These are phyloP conservation scores for Synanceia verrucosa DNA, from an alignment of 2,797 vertebrate genomes.

Conservation along the genomic window DNA sequence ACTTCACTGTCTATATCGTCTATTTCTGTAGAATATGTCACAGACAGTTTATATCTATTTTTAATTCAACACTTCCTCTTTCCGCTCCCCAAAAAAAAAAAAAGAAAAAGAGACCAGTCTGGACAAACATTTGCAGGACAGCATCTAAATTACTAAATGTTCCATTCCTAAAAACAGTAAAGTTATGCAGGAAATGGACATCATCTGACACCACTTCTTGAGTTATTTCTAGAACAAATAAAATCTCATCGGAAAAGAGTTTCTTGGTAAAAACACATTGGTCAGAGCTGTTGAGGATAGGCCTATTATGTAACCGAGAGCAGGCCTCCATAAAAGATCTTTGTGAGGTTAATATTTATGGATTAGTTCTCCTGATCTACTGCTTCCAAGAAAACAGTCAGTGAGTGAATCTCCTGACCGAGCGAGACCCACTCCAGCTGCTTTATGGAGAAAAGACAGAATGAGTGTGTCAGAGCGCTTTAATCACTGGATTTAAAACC, in stretches of 20 bases:
- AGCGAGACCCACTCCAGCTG: constrained; percentile 53
- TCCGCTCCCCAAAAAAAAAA: too few relatives aligned
- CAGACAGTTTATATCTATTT: too few relatives aligned
- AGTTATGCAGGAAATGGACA: too few relatives aligned
- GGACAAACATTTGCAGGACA: too few relatives aligned
- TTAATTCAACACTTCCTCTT: too few relatives aligned
- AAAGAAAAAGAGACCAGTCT: too few relatives aligned
- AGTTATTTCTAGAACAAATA: background rate
- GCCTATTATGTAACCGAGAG: constrained; percentile 18
- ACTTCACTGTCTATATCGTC: too few relatives aligned
- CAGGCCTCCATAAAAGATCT: constrained; percentile 26
- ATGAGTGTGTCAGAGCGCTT: constrained; percentile 20
- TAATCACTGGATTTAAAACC: constrained; percentile 42
- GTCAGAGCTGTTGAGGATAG: constrained; percentile 10
- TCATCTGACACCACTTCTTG: background rate
- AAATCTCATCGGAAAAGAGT: background rate
- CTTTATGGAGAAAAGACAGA: constrained; percentile 48
- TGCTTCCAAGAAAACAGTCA: constrained; percentile 53
- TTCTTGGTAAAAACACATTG: constrained; percentile 22
- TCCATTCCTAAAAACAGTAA: too few relatives aligned
- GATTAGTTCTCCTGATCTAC: constrained; percentile 29
- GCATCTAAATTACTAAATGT: too few relatives aligned
- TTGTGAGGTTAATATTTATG: constrained; percentile 34
- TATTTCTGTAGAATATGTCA: too few relatives aligned
- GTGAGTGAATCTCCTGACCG: constrained; percentile 43